Conservation (phyloP, 2,797 vertebrate genomes). For the Molossus molossus region DNA sequence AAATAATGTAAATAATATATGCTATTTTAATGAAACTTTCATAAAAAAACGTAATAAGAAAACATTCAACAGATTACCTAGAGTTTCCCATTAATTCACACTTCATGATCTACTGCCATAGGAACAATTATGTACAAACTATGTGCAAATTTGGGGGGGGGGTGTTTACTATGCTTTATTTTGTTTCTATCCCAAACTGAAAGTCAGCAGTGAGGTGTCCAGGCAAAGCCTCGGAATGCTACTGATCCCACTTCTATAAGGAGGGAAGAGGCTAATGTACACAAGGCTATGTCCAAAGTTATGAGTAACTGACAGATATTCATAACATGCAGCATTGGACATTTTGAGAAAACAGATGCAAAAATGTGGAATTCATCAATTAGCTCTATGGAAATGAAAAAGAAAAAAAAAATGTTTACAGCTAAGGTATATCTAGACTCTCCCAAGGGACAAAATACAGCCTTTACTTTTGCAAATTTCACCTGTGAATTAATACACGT, state of each 20-base stretch:
- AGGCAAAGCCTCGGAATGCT: not conserved
- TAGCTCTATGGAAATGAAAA: not conserved
- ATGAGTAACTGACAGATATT: not conserved
- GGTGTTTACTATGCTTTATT: not conserved
- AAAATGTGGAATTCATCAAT: constrained; percentile 24
- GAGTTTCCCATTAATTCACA: not conserved
- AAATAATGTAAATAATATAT: not conserved
- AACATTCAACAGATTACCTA: not conserved
- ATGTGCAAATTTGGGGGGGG: not conserved
- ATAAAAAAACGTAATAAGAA: not conserved
- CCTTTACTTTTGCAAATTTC: not conserved
- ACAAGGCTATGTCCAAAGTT: not conserved
- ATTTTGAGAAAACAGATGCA: not conserved
- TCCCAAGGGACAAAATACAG: not conserved
- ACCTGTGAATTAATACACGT: not conserved
- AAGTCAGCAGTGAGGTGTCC: constrained; percentile 69
- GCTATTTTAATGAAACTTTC: not conserved
- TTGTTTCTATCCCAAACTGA: constrained; percentile 76
- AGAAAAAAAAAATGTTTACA: not conserved
- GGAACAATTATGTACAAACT: not conserved
- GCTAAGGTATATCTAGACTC: not conserved
- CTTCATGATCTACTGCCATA: not conserved
- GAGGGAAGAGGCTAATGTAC: not conserved
- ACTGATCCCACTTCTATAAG: not conserved
- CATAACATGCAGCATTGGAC: not conserved